A percentile compares a stretch with the other conserved stretches of the same genome.
Conservation (phyloP, 2,113 vertebrate genomes). For the Mustelus asterias region DNA sequence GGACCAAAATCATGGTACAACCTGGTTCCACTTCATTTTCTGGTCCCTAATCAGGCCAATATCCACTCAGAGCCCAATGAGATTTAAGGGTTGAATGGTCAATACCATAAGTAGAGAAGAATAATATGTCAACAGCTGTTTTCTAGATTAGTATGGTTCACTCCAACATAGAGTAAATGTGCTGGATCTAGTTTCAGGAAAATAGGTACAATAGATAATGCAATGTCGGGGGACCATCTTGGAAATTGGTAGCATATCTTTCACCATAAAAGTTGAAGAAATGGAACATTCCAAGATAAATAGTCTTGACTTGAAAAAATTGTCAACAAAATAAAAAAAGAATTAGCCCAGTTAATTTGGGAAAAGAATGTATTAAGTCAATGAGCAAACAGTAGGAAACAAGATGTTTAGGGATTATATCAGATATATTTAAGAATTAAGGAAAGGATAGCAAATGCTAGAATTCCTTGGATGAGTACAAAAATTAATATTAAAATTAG, state of each 20-base stretch:
- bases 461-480: neutral
- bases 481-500: neutral
- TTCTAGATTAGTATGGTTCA: neutral
- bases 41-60: too few relatives aligned
- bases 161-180: neutral
- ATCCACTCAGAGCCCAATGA: too few relatives aligned
- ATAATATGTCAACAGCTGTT: neutral
- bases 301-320: neutral
- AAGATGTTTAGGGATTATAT: neutral
- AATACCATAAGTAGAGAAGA: neutral
- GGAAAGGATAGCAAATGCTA: neutral
- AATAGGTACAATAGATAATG: neutral
- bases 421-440: neutral
- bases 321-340: neutral
- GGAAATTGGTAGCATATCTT: neutral
- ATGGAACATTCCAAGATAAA: neutral
- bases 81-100: too few relatives aligned
- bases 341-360: neutral
- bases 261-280: neutral
- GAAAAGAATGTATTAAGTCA: neutral
- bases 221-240: neutral
- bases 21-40: too few relatives aligned
- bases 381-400: neutral
- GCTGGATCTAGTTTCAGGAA: neutral
- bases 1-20: too few relatives aligned